Conservation (phyloP, 23 tunicate genomes). For the Pegea sp. region DNA sequence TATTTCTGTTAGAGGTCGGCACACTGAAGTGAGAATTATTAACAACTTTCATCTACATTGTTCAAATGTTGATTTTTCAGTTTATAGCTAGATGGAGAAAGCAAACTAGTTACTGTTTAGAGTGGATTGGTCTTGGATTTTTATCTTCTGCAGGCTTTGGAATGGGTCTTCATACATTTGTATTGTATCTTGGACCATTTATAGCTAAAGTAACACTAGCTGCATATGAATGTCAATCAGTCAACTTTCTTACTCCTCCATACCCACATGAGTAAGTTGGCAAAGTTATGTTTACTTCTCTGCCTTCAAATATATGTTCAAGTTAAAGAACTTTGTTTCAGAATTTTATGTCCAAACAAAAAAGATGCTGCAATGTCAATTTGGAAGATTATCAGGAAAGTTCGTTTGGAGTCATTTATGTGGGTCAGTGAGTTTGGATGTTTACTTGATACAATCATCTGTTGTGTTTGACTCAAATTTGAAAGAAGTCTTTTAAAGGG, state of each 20-base stretch:
- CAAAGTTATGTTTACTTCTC: slow-evolving; percentile 1
- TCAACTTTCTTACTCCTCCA: slow-evolving; percentile 69
- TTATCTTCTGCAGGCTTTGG: slow-evolving; percentile 92
- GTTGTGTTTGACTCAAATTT: no score
- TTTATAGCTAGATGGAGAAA: slow-evolving; percentile 37
- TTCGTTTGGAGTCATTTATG: slow-evolving; percentile 69
- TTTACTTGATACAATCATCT: background rate
- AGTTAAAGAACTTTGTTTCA: background rate
- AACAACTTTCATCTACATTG: no score
- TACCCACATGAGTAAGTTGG: slow-evolving; percentile 5
- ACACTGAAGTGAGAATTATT: no score
- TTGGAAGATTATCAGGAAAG: slow-evolving; percentile 73
- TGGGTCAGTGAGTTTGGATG: slow-evolving; percentile 44
- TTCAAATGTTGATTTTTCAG: no score
- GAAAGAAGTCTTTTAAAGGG: slow-evolving; percentile 17
- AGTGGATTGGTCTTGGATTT: slow-evolving; percentile 86
- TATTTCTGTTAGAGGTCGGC: no score
- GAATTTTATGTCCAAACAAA: slow-evolving; percentile 55
- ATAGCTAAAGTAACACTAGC: slow-evolving; percentile 92
- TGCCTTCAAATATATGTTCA: background rate
- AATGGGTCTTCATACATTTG: slow-evolving; percentile 88
- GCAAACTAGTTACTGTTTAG: slow-evolving; percentile 33
- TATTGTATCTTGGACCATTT: slow-evolving; percentile 87
- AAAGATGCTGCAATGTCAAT: slow-evolving; percentile 34
- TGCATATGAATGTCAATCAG: slow-evolving; percentile 91